Conservation (phyloP, 2,888 invertebrate species). For the Macrophya alboannulata region DNA sequence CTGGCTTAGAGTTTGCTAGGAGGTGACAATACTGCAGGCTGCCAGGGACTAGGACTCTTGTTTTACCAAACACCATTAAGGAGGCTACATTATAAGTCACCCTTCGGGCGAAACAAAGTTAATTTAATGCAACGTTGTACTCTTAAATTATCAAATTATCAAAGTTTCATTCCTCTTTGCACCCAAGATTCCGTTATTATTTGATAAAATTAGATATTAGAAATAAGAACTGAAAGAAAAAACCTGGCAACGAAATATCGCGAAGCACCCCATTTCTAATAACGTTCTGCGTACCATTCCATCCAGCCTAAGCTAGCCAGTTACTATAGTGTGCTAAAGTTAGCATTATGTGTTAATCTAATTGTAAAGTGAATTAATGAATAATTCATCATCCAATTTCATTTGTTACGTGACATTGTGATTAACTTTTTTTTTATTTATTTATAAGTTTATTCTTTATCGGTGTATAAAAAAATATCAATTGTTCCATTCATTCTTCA, state of each 20-base stretch:
- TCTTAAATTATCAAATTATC: background rate
- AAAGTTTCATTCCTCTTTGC: background rate
- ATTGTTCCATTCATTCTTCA: constrained; percentile 73
- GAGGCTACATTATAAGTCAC: background rate
- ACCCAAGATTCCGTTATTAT: constrained; percentile 19
- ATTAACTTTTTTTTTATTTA: constrained; percentile 9
- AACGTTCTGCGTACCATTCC: constrained; percentile 52
- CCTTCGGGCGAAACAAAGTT: background rate
- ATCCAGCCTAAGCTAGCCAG: constrained; percentile 43
- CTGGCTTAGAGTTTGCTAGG: constrained; percentile 49
- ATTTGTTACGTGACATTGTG: constrained; percentile 39
- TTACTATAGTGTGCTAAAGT: constrained; percentile 45
- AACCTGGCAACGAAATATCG: constrained; percentile 20
- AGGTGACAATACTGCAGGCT: constrained; percentile 46
- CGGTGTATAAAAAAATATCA: constrained; percentile 75
- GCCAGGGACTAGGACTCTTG: constrained; percentile 15
- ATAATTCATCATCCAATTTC: constrained; percentile 41
- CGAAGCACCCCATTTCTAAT: constrained; percentile 30
- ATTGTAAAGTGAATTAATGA: constrained; percentile 22
- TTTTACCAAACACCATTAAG: background rate
- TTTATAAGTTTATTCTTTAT: constrained; percentile 42
- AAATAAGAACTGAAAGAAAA: background rate
- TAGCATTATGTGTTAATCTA: constrained; percentile 34
- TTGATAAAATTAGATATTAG: background rate
- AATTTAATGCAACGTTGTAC: background rate